A percentile compares a stretch with the other conserved stretches of the same genome.
Conservation (phyloP, 2,797 vertebrate species). For the Phoxinus dragarum region DNA sequence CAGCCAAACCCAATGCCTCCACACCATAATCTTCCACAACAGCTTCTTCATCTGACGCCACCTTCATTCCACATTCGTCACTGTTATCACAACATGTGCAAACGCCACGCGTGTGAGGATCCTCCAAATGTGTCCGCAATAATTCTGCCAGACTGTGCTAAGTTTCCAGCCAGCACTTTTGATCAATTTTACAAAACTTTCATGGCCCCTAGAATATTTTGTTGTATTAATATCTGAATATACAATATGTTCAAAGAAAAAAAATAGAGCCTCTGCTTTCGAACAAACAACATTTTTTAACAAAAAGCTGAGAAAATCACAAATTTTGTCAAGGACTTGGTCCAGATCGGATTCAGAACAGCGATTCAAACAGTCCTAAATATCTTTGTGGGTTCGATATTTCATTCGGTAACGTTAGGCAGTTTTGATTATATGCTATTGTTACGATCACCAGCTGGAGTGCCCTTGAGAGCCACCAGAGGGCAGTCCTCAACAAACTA, state of each 20-base stretch:
- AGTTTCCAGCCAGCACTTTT: neutral
- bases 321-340: neutral
- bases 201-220: neutral
- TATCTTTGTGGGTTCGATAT: neutral
- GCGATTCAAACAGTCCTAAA: neutral
- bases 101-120: conserved; percentile 12
- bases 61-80: conserved; percentile 49
- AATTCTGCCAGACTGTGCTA: neutral
- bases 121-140: neutral
- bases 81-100: conserved; percentile 6
- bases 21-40: conserved; percentile 80
- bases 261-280: neutral
- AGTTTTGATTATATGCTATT: neutral
- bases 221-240: neutral
- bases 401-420: neutral
- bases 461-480: no score
- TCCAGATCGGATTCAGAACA: neutral
- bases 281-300: neutral
- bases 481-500: no score
- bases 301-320: neutral
- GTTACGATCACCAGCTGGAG: no score
- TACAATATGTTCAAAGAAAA: neutral
- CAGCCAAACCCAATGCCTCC: conserved; percentile 75
- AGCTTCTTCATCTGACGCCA: conserved; percentile 53
- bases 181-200: neutral